Base-by-base conservation (phyloP, 2,113 vertebrate genomes). In the Nasalis larvatus region DNA sequence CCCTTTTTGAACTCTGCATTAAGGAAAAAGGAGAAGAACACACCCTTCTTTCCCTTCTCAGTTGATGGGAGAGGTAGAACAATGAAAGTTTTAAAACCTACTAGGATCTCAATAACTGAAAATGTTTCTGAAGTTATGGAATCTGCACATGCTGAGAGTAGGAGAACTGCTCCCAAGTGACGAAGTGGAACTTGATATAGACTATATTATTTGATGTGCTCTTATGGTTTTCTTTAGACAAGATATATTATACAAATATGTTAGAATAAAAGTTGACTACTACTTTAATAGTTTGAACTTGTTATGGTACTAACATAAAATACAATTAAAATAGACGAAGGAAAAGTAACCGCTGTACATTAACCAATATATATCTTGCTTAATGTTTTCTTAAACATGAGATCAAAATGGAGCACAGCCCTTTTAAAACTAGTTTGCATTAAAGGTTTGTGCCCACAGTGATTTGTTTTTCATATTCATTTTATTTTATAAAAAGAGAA, bases 401-500 rank as follows among this genome's bases (percentile, higher is more conserved):
- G 42, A 1, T 56, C 18, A 86, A 93, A 86, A 90, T 84, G n/a
- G 25, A 80, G 27, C 68, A 52, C 7, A 5, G 27, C 7, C 18
- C 11, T 96, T 94, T 85, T 37, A 87, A 90, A 90, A 91, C 40
- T 21, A 86, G 23, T 63, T 76, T 63, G 17, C 11, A 74, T 73
- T 87, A 84, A 68, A 84, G 8, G 13, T 40, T 84, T 78, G 71
- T 69, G 30, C 11, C 77, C 78, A 91, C 7, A 83, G n/a, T 42
- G 20, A 4, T 13, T 17, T 71, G 25, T 85, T 74, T 87, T 69
- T 47, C 52, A 87, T 84, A n/a, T 6, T 93, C 12, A 56, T 95
- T 94, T 91, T 91, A 52, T 93, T 92, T 93, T 80, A 60, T 78
- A 76, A 85, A 94, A 91, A 45, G 9, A 76, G n/a, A 88, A 83